Evolutionary conservation across 2,113 vertebrate genomes (phyloP).

Genomic region (Chamaetylas fuelleborni): DNA sequence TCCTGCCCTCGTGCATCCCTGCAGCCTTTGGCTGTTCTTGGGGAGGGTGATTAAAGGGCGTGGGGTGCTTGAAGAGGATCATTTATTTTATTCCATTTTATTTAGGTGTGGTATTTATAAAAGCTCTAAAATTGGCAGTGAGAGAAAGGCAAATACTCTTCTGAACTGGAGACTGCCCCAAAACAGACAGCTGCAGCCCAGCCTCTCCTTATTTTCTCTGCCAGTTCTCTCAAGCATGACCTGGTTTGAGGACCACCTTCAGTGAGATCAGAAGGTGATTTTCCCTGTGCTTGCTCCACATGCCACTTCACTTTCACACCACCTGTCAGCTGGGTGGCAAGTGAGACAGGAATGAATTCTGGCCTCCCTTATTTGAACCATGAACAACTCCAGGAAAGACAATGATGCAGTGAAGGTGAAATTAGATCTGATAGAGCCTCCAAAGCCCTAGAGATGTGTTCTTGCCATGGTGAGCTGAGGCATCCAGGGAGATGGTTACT

Average conservation of each 20-base stretch:
- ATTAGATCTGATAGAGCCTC: background rate
- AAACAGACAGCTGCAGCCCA: slow-evolving; percentile 47
- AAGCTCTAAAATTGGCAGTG: background rate
- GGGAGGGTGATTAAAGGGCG: background rate
- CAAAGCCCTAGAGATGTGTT: background rate
- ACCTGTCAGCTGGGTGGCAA: background rate
- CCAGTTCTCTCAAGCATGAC: slow-evolving; percentile 55
- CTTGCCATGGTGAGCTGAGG: background rate
- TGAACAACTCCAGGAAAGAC: background rate
- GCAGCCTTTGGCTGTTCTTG: background rate
- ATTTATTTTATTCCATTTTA: slow-evolving; percentile 58
- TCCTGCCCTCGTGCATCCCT: background rate
- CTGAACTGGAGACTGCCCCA: slow-evolving; percentile 4
- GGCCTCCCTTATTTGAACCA: background rate
- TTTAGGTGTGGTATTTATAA: slow-evolving; percentile 62
- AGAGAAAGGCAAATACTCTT: slow-evolving; percentile 50
- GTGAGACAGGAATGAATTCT: background rate
- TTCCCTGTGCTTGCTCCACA: background rate
- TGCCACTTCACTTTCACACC: background rate
- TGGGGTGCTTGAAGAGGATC: slow-evolving; percentile 1
- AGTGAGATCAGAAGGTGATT: slow-evolving; percentile 50
- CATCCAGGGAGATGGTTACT: background rate
- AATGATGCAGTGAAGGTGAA: background rate
- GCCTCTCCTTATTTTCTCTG: slow-evolving; percentile 24
- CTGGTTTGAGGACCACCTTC: slow-evolving; percentile 61